Percentiles rank a stretch among this genome's conserved stretches.
Conservation (phyloP, 2,797 vertebrate genomes). For the Coranthus polyacanthus region DNA sequence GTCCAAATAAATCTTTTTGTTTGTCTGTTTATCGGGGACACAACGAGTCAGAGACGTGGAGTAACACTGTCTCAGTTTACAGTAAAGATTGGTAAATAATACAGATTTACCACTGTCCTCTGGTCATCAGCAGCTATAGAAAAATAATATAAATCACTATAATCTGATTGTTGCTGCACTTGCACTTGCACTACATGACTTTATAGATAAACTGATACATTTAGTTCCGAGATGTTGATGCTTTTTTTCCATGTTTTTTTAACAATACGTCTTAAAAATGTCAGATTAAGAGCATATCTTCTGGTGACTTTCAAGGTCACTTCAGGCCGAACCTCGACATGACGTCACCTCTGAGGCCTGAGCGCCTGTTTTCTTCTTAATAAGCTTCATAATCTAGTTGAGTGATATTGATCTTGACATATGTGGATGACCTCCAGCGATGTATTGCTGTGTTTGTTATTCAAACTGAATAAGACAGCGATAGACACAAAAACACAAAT, state of each 20-base stretch:
- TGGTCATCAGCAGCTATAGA: too few relatives aligned
- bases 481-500: not conserved
- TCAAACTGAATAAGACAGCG: constrained; percentile 15
- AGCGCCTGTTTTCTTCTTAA: constrained; percentile 53
- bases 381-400: constrained; percentile 51
- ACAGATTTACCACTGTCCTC: too few relatives aligned
- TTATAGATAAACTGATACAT: constrained; percentile 1
- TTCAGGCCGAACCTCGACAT: constrained; percentile 42
- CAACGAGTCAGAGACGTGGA: too few relatives aligned
- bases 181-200: too few relatives aligned
- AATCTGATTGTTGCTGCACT: too few relatives aligned
- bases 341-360: constrained; percentile 44
- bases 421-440: constrained; percentile 40
- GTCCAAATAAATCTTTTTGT: too few relatives aligned
- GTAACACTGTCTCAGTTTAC: too few relatives aligned
- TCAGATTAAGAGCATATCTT: constrained; percentile 15
- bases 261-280: constrained; percentile 17
- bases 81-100: too few relatives aligned
- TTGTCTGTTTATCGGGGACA: too few relatives aligned
- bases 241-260: constrained; percentile 6
- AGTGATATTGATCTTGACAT: constrained; percentile 40
- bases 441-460: constrained; percentile 21
- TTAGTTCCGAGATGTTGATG: constrained; percentile 5
- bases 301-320: constrained; percentile 40
- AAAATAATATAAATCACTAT: too few relatives aligned